A percentile compares a stretch with the other conserved stretches of the same genome.
Conservation (phyloP, 2,888 invertebrate genomes). For the Nymphalis urticae region DNA sequence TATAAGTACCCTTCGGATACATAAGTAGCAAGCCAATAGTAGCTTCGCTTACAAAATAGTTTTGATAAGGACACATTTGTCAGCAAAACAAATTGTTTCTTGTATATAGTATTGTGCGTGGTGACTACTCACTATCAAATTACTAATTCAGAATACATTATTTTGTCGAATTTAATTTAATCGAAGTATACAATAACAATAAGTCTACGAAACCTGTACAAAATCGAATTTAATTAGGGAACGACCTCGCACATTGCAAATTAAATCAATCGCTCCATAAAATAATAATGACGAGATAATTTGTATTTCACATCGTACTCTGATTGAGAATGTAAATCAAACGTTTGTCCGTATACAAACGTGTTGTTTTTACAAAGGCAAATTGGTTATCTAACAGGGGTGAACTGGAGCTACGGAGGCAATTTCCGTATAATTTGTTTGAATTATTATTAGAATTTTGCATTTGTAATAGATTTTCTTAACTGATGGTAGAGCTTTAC, state of each 20-base stretch:
- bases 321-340: constrained; percentile 25
- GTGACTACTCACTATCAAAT: too few species aligned
- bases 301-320: constrained; percentile 9
- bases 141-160: too few species aligned
- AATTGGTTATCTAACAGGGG: constrained; percentile 10
- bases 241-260: constrained; percentile 10
- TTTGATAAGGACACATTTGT: too few species aligned
- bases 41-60: too few species aligned
- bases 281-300: constrained; percentile 22
- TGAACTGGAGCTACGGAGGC: constrained; percentile 2
- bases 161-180: not conserved
- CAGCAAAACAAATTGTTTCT: too few species aligned
- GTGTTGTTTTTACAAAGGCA: constrained; percentile 9
- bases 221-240: constrained; percentile 19
- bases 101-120: too few species aligned
- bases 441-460: not conserved
- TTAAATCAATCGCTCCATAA: constrained; percentile 28
- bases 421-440: constrained; percentile 22
- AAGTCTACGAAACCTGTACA: not conserved
- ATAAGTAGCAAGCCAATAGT: too few species aligned
- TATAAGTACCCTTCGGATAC: too few species aligned
- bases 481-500: too few species aligned
- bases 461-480: not conserved
- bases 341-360: not conserved
- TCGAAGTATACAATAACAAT: not conserved